phyloP scores from a whole-genome alignment of 2,113 vertebrate species.

The Corythaixoides concolor region DNA sequence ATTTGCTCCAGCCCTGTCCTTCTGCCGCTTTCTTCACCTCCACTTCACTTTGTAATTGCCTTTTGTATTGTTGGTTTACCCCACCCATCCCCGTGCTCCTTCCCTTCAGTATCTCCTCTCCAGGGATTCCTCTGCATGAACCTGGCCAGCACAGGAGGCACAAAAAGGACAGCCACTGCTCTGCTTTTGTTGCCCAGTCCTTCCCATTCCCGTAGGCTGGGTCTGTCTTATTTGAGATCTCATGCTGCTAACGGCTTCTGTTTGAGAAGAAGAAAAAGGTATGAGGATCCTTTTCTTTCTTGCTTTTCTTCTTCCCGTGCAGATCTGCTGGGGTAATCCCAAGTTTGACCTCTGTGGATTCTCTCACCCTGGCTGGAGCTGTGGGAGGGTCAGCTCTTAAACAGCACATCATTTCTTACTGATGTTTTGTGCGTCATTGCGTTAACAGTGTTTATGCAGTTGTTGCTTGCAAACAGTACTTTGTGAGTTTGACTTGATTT shows the following conservation, averaged over 20 bases:
- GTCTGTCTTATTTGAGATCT: background rate
- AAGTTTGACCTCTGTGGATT: background rate
- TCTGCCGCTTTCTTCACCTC: background rate
- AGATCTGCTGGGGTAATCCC: background rate
- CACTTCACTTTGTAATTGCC: background rate
- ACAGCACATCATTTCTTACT: background rate
- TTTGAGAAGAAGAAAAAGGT: background rate
- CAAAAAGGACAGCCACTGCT: background rate
- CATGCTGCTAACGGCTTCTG: background rate
- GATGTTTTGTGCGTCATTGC: background rate
- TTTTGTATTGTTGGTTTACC: constrained; percentile 24
- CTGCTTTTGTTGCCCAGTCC: background rate
- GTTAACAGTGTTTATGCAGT: background rate
- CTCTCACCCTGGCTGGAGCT: background rate
- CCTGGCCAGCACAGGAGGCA: background rate
- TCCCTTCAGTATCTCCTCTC: constrained; percentile 27
- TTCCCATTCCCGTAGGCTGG: background rate
- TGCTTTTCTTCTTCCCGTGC: background rate
- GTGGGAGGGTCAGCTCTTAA: background rate
- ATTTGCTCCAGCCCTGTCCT: background rate
- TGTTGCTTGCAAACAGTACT: background rate
- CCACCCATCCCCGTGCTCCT: constrained; percentile 5
- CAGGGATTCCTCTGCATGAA: background rate
- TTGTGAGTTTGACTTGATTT: background rate
- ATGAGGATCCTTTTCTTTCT: background rate